Evolutionary conservation across 2,888 invertebrate genomes (phyloP), one percentile per base, ranked within the genome.

Genomic region (Hermaeophaga mercurialis): DNA sequence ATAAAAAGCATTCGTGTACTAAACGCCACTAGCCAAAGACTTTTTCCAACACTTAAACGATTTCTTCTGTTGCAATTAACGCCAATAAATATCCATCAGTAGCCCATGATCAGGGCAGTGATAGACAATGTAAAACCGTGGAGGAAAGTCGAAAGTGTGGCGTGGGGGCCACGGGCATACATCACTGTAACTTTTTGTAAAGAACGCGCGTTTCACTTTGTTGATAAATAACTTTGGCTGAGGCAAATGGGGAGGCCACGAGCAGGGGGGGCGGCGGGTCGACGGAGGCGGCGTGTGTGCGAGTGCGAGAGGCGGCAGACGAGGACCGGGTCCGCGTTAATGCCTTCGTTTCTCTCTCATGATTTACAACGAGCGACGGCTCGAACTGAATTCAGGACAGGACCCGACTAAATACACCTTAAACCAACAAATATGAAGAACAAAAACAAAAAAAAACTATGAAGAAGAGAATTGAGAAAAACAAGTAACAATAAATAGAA

Each of bases 311-410:
- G 43, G 52, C 52, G 52, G 43, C 17, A 18, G 33, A 43, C 28
- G 34, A 52, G 44, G 43, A 49, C 41, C 46, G 44, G 50, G 44
- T 45, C 49, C 56, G 60, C 62, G 60, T 62, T 62, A 65, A 65
- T 61, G 62, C 58, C 56, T 64, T 64, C 52, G 52, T 34, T 52
- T 52, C 52, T 61, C 57, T 60, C 56, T 65, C 71, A 71, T 74
- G 75, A 75, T 75, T 74, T 74, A 75, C 72, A 70, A 69, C 67
- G 67, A 69, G 63, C 66, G 71, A 72, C 68, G 67, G 69, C 66
- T 70, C 64, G 58, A 62, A 43, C 33, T 5, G 17, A 34, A 50
- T 44, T 9, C 52, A 52, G 52, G 18, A 22, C n/a, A n/a, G n/a
- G n/a, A n/a, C n/a, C n/a, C n/a, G n/a, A n/a, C n/a, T n/a, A n/a